Evolutionary conservation across 2,797 vertebrate species (phyloP), one percentile per base, ranked within the genome.

Genomic region (Ciconia nigra): DNA sequence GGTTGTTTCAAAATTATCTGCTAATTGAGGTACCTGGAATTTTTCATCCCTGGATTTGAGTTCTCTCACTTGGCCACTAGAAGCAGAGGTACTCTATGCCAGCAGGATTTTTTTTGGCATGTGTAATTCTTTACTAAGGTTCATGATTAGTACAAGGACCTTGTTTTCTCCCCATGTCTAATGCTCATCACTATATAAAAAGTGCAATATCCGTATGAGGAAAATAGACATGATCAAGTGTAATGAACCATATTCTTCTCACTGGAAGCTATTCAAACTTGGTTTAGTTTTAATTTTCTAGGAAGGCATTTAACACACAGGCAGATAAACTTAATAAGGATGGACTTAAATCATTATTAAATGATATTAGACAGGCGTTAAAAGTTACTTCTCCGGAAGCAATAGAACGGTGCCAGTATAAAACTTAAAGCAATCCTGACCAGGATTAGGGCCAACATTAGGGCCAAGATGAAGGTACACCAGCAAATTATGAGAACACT

Each of bases 311-410:
- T 92, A 92, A 57, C 67, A 74, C 61, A 39, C 3, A 3, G 59
- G 72, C 72, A 90, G 72, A 61, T 76, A 86, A 76, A 87, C 83
- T 49, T 95, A 86, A 57, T 93, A 84, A 93, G 14, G 13, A 87
- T 52, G 66, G 55, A 71, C n/a, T 91, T 71, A 73, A 90, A 77
- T 83, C 8, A 63, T 82, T 88, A 84, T 81, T 87, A 63, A 85
- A 67, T 78, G 1, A 47, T 87, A 91, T 54, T 89, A 92, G 54
- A 71, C 7, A 83, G 55, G 14, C 63, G 76, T 95, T 92, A 88
- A 84, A 84, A 57, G 35, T 80, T 96, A 39, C 42, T 95, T 92
- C n/a, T 67, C 81, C 92, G 52, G 82, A 96, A 97, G 63, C 88
- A 87, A 85, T 63, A 59, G 71, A 94, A 54, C 1, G 0, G 11